Evolutionary conservation across 1,140 invertebrate genomes (phyloP), one percentile per base, ranked within the genome.

Genomic region (Delia radicum): DNA sequence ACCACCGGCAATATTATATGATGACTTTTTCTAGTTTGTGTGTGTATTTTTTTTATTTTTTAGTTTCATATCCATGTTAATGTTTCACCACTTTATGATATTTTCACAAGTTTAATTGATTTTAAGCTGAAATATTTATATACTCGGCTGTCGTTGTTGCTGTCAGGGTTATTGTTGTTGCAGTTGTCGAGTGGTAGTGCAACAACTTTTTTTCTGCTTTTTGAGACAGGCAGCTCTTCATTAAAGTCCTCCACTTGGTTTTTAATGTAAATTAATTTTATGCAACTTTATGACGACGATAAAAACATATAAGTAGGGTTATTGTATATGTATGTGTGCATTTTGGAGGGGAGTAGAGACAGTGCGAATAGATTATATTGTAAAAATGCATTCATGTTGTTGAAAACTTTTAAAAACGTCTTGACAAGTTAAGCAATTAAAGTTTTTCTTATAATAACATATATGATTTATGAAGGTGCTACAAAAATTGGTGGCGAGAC

Each of bases 101-200:
- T 69, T 69, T 69, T 69, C 65, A 69, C 65, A 69, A 69, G 65
- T 69, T 69, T 69, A 69, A 69, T 69, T 37, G 65, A 69, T 69
- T 69, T 69, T 69, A 69, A 69, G 65, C 24, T 69, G 65, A 69
- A 69, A 69, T 69, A 69, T 69, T 69, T 69, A 69, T 69, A 69
- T 33, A 12, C 65, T 21, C 65, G n/a, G 29, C 65, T 69, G 65
- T 69, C 31, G 27, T 55, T 55, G 48, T 33, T 69, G 65, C 7
- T 33, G 29, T 69, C 15, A 21, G 5, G n/a, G 63, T 1, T n/a
- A n/a, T 31, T 65, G 63, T n/a, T 29, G 5, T 67, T 31, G 61
- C 21, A 3, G 4, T 33, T 33, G n/a, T 10, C 31, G 6, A 6
- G 10, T 63, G 12, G 15, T 28, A 18, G 10, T 29, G 2, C 12